Conservation (phyloP, 2,113 vertebrate species). For the Cavia aperea region DNA sequence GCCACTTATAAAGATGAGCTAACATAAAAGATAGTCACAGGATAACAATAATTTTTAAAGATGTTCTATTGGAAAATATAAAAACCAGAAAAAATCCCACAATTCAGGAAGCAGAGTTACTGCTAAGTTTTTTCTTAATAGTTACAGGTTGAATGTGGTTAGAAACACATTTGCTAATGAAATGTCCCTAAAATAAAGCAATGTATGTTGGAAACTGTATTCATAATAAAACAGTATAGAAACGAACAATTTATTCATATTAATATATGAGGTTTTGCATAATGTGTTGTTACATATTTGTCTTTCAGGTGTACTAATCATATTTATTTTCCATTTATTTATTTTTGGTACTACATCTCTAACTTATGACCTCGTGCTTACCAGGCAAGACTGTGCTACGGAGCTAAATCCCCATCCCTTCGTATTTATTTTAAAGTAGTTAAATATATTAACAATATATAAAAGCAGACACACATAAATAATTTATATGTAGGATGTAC, state of each 20-base stretch:
- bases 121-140: background rate
- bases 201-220: background rate
- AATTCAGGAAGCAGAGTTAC: background rate
- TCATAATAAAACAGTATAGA: background rate
- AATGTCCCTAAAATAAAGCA: background rate
- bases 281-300: background rate
- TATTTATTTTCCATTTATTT: background rate
- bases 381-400: too few species aligned
- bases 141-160: background rate
- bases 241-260: background rate
- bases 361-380: too few species aligned
- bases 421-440: background rate
- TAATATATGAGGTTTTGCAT: background rate
- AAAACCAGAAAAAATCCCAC: background rate
- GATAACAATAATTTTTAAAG: background rate
- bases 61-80: background rate
- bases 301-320: background rate
- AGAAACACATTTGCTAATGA: background rate
- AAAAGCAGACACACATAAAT: background rate
- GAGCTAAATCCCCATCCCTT: too few species aligned
- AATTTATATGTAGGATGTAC: background rate
- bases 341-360: too few species aligned
- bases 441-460: background rate
- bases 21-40: background rate
- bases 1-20: slow-evolving; percentile 41